Evolutionary conservation across 2,113 vertebrate genomes (phyloP).

Genomic region (Trematocara unimaculatum): DNA sequence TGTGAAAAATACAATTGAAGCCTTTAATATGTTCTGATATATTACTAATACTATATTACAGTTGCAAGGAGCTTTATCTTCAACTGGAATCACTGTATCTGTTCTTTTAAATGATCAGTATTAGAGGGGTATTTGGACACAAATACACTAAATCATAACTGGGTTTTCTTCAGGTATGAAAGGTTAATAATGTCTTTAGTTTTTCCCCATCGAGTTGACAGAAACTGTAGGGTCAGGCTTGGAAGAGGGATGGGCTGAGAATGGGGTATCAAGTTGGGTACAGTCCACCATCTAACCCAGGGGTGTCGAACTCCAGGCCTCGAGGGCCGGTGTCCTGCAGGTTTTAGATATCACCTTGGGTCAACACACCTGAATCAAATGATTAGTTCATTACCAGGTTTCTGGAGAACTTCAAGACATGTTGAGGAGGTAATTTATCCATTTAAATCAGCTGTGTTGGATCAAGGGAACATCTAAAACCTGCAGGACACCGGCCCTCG

Average conservation of each 20-base stretch:
- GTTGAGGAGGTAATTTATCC: fast-evolving
- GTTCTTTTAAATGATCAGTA: background rate
- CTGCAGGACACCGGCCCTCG: fast-evolving
- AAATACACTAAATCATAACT: background rate
- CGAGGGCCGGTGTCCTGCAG: fast-evolving
- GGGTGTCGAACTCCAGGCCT: fast-evolving
- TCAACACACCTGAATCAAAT: background rate
- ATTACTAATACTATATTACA: background rate
- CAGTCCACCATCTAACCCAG: fast-evolving
- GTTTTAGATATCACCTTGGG: fast-evolving
- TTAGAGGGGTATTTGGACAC: background rate
- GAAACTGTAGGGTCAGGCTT: background rate
- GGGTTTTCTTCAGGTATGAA: background rate
- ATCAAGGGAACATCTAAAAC: fast-evolving
- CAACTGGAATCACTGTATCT: background rate
- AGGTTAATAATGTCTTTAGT: fast-evolving
- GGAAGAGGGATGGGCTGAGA: background rate
- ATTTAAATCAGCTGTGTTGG: background rate
- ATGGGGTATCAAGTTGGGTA: background rate
- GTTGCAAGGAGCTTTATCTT: background rate
- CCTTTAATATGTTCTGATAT: background rate
- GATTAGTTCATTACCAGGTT: background rate
- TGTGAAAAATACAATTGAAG: fast-evolving
- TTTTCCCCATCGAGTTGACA: background rate
- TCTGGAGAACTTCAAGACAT: fast-evolving